Conservation (phyloP, 1,140 invertebrate genomes). For the Ceratosolen fusciceps region DNA sequence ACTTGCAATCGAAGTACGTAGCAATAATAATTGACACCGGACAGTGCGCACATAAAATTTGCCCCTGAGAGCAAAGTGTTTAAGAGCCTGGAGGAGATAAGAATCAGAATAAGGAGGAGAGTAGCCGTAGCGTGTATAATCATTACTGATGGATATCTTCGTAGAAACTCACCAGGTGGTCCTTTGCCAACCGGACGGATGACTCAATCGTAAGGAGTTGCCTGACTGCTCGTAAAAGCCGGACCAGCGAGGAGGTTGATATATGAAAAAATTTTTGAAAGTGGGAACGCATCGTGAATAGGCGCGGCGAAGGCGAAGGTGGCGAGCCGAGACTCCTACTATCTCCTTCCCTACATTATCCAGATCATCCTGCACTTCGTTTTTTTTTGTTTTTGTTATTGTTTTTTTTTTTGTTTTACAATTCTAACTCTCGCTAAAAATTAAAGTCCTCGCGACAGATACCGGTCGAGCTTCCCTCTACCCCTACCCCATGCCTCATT, state of each 20-base stretch:
- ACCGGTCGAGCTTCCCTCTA: too few species aligned
- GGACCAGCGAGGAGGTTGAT: not conserved
- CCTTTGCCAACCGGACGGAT: slow-evolving; percentile 63
- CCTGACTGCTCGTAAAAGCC: slow-evolving; percentile 51
- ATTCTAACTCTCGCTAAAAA: too few species aligned
- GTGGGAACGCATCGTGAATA: not conserved
- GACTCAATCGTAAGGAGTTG: slow-evolving; percentile 69
- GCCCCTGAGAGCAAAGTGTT: slow-evolving; percentile 9
- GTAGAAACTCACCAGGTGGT: slow-evolving; percentile 59
- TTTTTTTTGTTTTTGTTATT: too few species aligned
- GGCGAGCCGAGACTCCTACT: not conserved
- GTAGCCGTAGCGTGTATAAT: not conserved
- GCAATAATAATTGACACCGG: slow-evolving; percentile 3
- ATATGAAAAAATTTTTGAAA: not conserved
- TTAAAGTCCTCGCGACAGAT: too few species aligned
- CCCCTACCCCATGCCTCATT: too few species aligned
- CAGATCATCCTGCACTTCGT: too few species aligned
- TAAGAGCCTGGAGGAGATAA: slow-evolving; percentile 6
- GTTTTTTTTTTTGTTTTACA: too few species aligned
- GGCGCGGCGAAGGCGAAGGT: not conserved
- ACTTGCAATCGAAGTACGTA: not conserved
- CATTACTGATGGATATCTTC: slow-evolving; percentile 27
- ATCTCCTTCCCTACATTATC: too few species aligned
- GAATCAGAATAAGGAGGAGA: slow-evolving; percentile 28
- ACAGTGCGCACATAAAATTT: too few species aligned